A percentile compares a stretch with the other conserved stretches of the same genome.
These are phyloP conservation scores for Campoletis sonorensis DNA, from an alignment of 1,140 invertebrate genomes.

Conservation along the genomic window DNA sequence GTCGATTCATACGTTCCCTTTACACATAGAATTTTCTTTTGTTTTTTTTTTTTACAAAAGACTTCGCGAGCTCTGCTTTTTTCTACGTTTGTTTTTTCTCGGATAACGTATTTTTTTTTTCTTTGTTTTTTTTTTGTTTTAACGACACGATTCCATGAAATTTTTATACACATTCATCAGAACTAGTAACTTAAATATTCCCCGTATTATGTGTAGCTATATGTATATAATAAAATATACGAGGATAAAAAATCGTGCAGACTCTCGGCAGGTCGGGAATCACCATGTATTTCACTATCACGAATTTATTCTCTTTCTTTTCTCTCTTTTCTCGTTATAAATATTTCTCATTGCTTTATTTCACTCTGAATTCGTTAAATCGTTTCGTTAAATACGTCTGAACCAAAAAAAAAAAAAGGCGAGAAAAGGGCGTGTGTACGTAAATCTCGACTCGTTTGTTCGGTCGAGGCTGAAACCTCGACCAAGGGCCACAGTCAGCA, in stretches of 20 bases:
- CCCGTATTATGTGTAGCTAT: constrained; percentile 52
- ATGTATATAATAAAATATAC: constrained; percentile 61
- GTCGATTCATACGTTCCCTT: constrained; percentile 7
- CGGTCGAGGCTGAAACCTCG: no score
- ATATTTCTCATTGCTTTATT: background rate
- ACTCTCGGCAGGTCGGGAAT: background rate
- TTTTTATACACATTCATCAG: constrained; percentile 34
- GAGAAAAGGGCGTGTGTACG: no score
- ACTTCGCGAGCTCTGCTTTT: background rate
- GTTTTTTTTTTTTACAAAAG: background rate
- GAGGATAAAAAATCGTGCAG: background rate
- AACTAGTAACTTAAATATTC: constrained; percentile 28
- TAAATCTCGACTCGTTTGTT: no score
- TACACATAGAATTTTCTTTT: background rate
- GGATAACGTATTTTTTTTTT: constrained; percentile 2
- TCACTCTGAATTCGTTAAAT: background rate
- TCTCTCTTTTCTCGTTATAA: background rate
- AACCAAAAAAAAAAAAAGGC: no score
- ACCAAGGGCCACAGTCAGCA: no score
- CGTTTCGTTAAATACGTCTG: no score
- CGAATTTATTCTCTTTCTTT: background rate
- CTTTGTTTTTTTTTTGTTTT: constrained; percentile 29
- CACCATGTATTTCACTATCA: background rate
- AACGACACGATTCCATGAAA: background rate
- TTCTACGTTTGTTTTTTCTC: constrained; percentile 8